Conservation (phyloP, 2,888 invertebrate genomes). For the Arctia plantaginis region DNA sequence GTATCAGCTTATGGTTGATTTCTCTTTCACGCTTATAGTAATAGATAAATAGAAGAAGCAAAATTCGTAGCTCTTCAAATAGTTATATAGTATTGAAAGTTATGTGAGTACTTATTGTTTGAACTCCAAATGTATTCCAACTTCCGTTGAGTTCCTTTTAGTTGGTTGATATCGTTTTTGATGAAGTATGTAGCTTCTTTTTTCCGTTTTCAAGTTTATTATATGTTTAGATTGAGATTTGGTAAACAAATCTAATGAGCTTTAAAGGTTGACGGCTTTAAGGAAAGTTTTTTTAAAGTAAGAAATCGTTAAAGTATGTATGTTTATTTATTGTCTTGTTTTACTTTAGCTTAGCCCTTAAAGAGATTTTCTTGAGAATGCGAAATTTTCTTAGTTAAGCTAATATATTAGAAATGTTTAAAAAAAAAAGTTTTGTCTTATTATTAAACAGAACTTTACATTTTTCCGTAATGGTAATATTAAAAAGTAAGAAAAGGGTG, state of each 20-base stretch:
- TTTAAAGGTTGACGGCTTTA: neutral
- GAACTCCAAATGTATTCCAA: constrained; percentile 30
- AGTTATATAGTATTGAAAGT: neutral
- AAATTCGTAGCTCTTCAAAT: constrained; percentile 8
- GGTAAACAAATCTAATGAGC: neutral
- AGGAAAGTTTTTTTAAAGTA: neutral
- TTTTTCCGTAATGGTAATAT: too few species aligned
- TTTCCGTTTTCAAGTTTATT: constrained; percentile 23
- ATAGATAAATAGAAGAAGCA: constrained; percentile 6
- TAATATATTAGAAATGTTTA: neutral
- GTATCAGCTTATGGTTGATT: neutral
- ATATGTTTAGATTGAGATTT: constrained; percentile 13
- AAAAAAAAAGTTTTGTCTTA: neutral
- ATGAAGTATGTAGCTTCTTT: constrained; percentile 32
- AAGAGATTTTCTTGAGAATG: neutral
- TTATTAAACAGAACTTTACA: too few species aligned
- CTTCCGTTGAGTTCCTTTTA: constrained; percentile 52
- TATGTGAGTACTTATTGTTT: constrained; percentile 18
- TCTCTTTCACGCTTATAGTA: constrained; percentile 10
- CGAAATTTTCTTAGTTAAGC: neutral
- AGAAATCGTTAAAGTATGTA: neutral
- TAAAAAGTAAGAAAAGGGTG: too few species aligned
- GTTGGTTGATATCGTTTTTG: constrained; percentile 52
- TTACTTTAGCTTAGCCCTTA: neutral
- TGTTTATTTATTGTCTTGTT: neutral